Base-by-base conservation (phyloP, 2,797 vertebrate genomes). In the Darevskia mixta region DNA sequence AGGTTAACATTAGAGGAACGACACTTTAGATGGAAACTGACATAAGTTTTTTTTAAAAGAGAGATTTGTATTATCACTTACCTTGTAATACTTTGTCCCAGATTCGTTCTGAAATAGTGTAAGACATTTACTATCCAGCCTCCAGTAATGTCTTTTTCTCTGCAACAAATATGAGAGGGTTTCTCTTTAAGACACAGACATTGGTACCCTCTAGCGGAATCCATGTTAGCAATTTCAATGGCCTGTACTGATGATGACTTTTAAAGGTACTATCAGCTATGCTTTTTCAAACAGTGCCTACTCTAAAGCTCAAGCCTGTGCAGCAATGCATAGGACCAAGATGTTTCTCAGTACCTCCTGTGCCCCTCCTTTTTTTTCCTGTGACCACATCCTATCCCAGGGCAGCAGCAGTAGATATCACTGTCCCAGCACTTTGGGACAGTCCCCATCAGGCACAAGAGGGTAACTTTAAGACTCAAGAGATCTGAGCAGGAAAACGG, bases 11-110 rank as follows among this genome's bases (percentile, higher is more conserved):
- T 58, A 84, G 87, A 85, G 80, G 92, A 94, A 92, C 92, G 92
- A 87, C 91, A 83, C 90, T 95, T 95, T 92, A 89, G 94, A 94
- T 66, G 15, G 25, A 89, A 85, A 94, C 89, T 38, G 76, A 61
- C 15, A 45, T 20, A 10, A 18, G 29, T 27, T 35, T 35, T 35
- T 35, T 35, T 35, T 2, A 73, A 73, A 20, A 89, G 84, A 86
- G 92, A 90, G 85, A 82, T 88, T 88, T 5, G 87, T 3, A 86
- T 87, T 9, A 27, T 91, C 45, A 35, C 92, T 96, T 96, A 99
- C 99, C 98, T 98, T 99, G 87, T 99, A 99, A 95, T 99, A 99
- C 96, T 99, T 99, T 96, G 98, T 98, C 94, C 99, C 98, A 79
- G 98, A 98, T 94, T 99, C 98, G 76, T 98, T 99, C 95, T 99